Evolutionary conservation across 92 coral and sea anemone species (phyloP).

Genomic region (Virgularia gustaviana): DNA sequence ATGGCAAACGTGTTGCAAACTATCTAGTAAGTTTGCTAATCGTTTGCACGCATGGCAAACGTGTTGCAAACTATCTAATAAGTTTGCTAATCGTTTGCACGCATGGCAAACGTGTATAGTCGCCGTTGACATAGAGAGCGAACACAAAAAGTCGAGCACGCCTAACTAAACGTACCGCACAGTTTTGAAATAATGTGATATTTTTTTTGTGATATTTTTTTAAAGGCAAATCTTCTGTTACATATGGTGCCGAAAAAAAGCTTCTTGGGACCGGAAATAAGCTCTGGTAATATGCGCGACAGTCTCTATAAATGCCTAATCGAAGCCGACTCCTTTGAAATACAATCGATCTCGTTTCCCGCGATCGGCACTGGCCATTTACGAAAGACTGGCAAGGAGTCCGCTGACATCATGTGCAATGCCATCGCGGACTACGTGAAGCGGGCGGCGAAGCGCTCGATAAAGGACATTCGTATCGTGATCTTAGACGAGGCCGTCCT

Average conservation of each 20-base stretch:
- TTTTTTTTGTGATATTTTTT: no score
- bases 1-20: no score
- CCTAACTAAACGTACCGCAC: no score
- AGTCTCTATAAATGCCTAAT: constrained; percentile 3
- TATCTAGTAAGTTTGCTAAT: no score
- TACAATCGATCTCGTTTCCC: constrained; percentile 33
- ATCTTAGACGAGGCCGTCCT: constrained; percentile 52
- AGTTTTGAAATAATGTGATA: no score
- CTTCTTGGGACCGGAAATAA: background rate
- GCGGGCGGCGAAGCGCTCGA: background rate
- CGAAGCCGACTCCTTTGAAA: constrained; percentile 20
- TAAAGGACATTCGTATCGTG: constrained; percentile 39
- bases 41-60: no score
- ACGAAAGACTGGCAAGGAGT: constrained; percentile 4
- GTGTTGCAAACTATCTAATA: no score
- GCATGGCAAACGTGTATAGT: no score
- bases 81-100: no score
- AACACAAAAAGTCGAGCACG: no score
- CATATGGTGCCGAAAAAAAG: constrained; percentile 15
- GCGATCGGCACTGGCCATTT: constrained; percentile 38
- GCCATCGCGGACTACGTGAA: constrained; percentile 22
- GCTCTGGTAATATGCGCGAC: background rate
- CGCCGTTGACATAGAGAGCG: no score
- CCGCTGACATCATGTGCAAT: constrained; percentile 18
- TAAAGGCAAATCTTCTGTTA: background rate